Base-by-base conservation (phyloP, 2,113 vertebrate genomes). In the Agelaius tricolor region DNA sequence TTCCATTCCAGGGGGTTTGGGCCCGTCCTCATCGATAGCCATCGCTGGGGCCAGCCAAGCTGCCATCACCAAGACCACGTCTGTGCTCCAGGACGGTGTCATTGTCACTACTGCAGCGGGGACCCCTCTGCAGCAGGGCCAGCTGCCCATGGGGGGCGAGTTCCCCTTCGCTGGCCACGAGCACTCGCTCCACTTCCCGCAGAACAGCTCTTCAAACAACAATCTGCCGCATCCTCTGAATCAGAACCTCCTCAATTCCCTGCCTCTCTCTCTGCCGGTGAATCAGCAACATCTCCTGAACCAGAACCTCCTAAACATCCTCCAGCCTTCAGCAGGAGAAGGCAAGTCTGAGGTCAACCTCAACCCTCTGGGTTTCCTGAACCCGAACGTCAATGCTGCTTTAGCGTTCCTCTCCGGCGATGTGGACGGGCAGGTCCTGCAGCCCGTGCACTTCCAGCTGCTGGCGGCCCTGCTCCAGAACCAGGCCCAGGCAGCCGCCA, bases 231-330 rank as follows among this genome's bases (percentile, higher is more conserved):
- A 98, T 81, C 88, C 98, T 94, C 96, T 98, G 96, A 98, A 98
- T 72, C 97, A 97, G 72, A 98, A 98, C 97, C 98, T 98, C 94
- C 98, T 98, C 96, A 97, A 31, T 72, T 98, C 98, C 95, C 98
- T 98, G 61, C 98, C 98, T 90, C 97, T 98, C 97, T 97, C 98
- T 94, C 98, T 98, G 97, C 98, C 98, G 88, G 97, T 98, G 96
- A 98, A 98, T 98, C 98, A 98, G 97, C 98, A 98, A 94, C 98
- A 98, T 97, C 98, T 98, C 97, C 98, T 98, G 94, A 98, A 98
- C 98, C 98, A 98, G 98, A 98, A 98, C 77, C 98, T 98, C 96
- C 92, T 98, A 95, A 98, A 98, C 97, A 98, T 98, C 97, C 98
- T 98, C 24, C 98, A 98, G 98, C 98, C 98, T 98, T 97, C 98